Conservation (phyloP, 2,113 vertebrate species). For the sheep (Ovis aries) region DNA sequence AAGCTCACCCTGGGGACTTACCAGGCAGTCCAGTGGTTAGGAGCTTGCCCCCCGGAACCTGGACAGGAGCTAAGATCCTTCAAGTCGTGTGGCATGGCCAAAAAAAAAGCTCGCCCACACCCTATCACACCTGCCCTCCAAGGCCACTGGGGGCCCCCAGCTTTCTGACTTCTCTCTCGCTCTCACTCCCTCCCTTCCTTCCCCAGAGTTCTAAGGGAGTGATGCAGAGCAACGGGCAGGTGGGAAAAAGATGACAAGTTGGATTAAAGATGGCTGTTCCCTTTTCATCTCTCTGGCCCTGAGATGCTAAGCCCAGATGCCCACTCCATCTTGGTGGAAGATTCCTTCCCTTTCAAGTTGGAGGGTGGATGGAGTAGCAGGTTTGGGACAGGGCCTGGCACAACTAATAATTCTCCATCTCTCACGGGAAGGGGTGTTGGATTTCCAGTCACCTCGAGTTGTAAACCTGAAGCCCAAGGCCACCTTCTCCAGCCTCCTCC, state of each 20-base stretch:
- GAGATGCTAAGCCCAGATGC: neutral
- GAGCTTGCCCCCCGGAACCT: neutral
- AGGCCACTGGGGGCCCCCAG: accelerated
- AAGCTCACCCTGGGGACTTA: neutral
- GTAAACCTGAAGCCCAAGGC: neutral
- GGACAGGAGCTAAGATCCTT: neutral
- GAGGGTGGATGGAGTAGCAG: neutral
- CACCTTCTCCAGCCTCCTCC: neutral
- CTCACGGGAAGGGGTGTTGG: neutral
- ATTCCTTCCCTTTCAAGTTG: neutral
- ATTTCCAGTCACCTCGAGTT: neutral
- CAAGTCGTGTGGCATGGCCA: neutral
- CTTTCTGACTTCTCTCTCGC: neutral
- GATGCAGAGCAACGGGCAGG: neutral
- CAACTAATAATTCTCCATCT: neutral
- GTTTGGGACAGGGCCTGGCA: neutral
- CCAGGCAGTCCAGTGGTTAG: neutral
- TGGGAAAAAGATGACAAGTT: neutral
- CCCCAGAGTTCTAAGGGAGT: neutral
- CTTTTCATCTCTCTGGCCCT: neutral
- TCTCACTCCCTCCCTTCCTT: neutral
- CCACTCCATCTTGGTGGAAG: neutral
- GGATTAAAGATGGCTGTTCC: neutral
- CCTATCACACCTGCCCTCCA: neutral
- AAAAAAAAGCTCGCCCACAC: neutral